Percentiles rank a stretch among this genome's conserved stretches.
These are phyloP conservation scores for Emys orbicularis DNA, from an alignment of 2,797 vertebrate genomes.

Conservation along the genomic window DNA sequence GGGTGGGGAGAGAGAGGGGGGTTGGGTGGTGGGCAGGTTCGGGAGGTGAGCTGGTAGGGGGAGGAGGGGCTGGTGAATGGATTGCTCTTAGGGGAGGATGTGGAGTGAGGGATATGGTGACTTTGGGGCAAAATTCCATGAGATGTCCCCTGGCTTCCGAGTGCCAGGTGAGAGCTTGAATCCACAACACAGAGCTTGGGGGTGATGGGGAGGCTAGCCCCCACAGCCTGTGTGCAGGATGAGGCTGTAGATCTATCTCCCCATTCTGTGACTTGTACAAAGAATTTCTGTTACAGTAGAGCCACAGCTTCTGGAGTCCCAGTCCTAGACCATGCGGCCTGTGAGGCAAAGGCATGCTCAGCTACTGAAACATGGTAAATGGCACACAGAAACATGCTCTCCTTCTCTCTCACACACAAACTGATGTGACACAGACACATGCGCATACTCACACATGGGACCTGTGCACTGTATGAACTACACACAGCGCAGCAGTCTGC, in stretches of 20 bases:
- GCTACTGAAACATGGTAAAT: neutral
- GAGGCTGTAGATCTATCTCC: neutral
- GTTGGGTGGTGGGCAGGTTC: neutral
- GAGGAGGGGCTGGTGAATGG: neutral
- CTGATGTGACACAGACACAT: neutral
- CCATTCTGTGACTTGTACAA: neutral
- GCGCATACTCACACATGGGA: neutral
- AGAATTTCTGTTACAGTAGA: neutral
- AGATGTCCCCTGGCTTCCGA: neutral
- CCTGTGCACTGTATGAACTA: neutral
- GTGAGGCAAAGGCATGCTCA: neutral
- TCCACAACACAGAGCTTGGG: neutral
- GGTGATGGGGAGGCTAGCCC: neutral
- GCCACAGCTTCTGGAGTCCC: neutral
- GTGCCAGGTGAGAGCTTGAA: neutral
- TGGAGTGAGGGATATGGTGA: neutral
- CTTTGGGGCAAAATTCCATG: neutral
- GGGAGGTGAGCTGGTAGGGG: too few relatives aligned
- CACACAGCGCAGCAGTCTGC: neutral
- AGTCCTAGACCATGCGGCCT: neutral
- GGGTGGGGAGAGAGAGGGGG: too few relatives aligned
- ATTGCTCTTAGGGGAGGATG: neutral
- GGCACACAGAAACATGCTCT: neutral
- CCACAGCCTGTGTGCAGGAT: neutral
- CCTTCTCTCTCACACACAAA: neutral